Conservation (phyloP, 2,888 invertebrate species). For the Tupiocoris notatus region DNA sequence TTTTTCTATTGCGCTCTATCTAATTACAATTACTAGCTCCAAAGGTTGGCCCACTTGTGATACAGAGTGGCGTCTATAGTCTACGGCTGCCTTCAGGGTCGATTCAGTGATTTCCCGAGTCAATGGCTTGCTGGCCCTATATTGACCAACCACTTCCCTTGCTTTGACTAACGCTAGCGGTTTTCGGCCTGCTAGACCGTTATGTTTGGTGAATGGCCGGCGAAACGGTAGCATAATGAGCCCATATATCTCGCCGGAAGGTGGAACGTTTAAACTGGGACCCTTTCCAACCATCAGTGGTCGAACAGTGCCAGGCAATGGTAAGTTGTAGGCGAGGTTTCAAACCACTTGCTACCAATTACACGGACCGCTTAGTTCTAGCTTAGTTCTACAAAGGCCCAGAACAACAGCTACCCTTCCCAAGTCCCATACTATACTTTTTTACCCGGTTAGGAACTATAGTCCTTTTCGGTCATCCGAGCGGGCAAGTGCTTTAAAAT, state of each 20-base stretch:
- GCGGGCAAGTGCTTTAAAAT: too few relatives aligned
- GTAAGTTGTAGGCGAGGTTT: not conserved
- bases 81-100: too few relatives aligned
- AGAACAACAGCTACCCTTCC: too few relatives aligned
- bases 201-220: not conserved
- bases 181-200: not conserved
- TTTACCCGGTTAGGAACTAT: too few relatives aligned
- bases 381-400: too few relatives aligned
- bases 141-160: not conserved
- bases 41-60: too few relatives aligned
- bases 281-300: constrained; percentile 31
- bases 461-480: too few relatives aligned
- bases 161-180: not conserved
- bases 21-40: too few relatives aligned
- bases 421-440: too few relatives aligned
- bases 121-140: not conserved
- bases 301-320: not conserved
- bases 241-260: constrained; percentile 34
- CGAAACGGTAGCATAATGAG: constrained; percentile 25
- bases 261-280: constrained; percentile 32
- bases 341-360: not conserved
- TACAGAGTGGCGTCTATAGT: too few relatives aligned
- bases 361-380: not conserved
- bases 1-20: too few relatives aligned
- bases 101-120: not conserved